Evolutionary conservation across 2,888 invertebrate genomes (phyloP), one percentile per base, ranked within the genome.

Genomic region (Harpagoxenus sublaevis): DNA sequence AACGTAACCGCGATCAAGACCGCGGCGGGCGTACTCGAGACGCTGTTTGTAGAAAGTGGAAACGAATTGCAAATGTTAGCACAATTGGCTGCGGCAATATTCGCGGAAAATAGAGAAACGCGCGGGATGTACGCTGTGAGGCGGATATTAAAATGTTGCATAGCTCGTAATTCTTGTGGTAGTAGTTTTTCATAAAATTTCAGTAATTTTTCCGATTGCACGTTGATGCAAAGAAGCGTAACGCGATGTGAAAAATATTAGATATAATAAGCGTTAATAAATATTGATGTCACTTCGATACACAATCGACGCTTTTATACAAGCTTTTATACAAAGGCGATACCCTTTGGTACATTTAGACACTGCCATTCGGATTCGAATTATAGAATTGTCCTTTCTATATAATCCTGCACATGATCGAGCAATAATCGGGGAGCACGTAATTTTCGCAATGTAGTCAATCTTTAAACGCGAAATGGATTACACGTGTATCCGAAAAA

Each of bases 71-170:
- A 79, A 79, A 81, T 81, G 79, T 81, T 81, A 60, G 79, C 74
- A 81, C 79, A 81, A 81, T 81, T 81, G 79, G 79, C 45, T 48
- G 57, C 48, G 79, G 23, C 74, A 60, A 57, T 78, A 71, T 48
- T 60, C 79, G 79, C 79, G 79, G 79, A 81, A 79, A 81, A 74
- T 81, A 73, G 79, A 79, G 79, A 73, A 79, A 60, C 60, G 28
- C 18, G 53, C 28, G 39, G 12, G 70, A 39, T 8, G 35, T 51
- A n/a, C 55, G 15, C 55, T 4, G 70, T 42, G 42, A 70, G 45
- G 42, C n/a, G 55, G 55, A 78, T 71, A 39, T 78, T 70, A 55
- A 78, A 78, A 78, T 78, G 42, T 42, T 70, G 31, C 8, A n/a
- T 18, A 31, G n/a, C 68, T 65, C 77, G 18, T 28, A 51, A 68